phyloP scores from a whole-genome alignment of 1,140 invertebrate genomes.

The Drosophila setifemur region DNA sequence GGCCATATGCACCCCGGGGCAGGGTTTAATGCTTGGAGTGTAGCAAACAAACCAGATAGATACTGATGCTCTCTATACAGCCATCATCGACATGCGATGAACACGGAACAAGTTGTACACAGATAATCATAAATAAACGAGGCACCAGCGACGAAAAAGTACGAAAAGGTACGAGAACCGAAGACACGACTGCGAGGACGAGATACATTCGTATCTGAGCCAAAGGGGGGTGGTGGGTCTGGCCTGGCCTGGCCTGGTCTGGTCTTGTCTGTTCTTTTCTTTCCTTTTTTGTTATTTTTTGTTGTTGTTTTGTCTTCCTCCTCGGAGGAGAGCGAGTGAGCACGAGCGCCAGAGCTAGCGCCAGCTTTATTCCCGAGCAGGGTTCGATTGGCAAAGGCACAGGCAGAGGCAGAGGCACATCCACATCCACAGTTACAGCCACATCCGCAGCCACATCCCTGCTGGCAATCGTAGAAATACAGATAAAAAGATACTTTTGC shows the following conservation, averaged over 20 bases:
- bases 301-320: neutral
- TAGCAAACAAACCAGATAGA: slow-evolving; percentile 65
- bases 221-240: slow-evolving; percentile 19
- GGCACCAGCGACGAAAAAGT: slow-evolving; percentile 50
- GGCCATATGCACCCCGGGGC: slow-evolving; percentile 59
- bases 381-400: slow-evolving; percentile 52
- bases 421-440: slow-evolving; percentile 9
- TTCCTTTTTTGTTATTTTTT: neutral
- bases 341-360: slow-evolving; percentile 35
- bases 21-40: slow-evolving; percentile 65
- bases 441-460: slow-evolving; percentile 34
- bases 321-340: slow-evolving; percentile 43
- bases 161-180: slow-evolving; percentile 38
- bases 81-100: slow-evolving; percentile 79
- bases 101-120: slow-evolving; percentile 79
- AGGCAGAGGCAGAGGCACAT: slow-evolving; percentile 15
- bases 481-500: slow-evolving; percentile 79
- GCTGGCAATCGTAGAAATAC: slow-evolving; percentile 68
- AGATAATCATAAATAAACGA: slow-evolving; percentile 81
- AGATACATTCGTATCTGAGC: slow-evolving; percentile 1
- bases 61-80: slow-evolving; percentile 57
- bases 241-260: neutral
- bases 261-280: slow-evolving; percentile 13
- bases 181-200: slow-evolving; percentile 34
- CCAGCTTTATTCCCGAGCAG: slow-evolving; percentile 17